phyloP scores from a whole-genome alignment of 2,797 vertebrate genomes.

The Acrocephalus scirpaceus region DNA sequence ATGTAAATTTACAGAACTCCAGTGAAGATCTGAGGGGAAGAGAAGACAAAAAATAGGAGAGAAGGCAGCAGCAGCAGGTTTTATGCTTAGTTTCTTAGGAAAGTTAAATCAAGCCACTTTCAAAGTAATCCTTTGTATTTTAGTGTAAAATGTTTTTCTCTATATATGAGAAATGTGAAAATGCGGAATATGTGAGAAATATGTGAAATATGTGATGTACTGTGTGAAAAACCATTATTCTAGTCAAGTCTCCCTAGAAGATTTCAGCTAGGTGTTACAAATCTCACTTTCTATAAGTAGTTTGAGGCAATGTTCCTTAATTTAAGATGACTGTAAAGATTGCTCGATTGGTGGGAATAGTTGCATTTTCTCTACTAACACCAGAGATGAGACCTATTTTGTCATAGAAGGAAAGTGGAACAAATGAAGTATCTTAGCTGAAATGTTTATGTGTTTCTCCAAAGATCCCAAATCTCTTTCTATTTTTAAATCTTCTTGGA shows the following conservation, averaged over 20 bases:
- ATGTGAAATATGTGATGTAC: not conserved
- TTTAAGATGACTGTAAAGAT: not conserved
- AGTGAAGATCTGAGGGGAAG: not conserved
- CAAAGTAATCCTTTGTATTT: not conserved
- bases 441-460: not conserved
- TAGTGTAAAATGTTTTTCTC: not conserved
- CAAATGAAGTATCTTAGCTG: not conserved
- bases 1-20: not conserved
- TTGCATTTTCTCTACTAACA: not conserved
- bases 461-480: not conserved
- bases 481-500: not conserved
- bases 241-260: not conserved
- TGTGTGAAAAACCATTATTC: not conserved
- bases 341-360: fast-evolving
- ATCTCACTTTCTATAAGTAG: not conserved
- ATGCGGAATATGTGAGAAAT: not conserved
- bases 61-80: not conserved
- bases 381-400: not conserved
- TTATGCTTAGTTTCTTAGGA: not conserved
- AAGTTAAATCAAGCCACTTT: not conserved
- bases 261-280: not conserved
- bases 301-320: not conserved
- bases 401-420: not conserved
- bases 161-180: not conserved
- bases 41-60: not conserved